These are phyloP conservation scores for Tinea pellionella DNA, from an alignment of 2,888 invertebrate species.

Conservation along the genomic window DNA sequence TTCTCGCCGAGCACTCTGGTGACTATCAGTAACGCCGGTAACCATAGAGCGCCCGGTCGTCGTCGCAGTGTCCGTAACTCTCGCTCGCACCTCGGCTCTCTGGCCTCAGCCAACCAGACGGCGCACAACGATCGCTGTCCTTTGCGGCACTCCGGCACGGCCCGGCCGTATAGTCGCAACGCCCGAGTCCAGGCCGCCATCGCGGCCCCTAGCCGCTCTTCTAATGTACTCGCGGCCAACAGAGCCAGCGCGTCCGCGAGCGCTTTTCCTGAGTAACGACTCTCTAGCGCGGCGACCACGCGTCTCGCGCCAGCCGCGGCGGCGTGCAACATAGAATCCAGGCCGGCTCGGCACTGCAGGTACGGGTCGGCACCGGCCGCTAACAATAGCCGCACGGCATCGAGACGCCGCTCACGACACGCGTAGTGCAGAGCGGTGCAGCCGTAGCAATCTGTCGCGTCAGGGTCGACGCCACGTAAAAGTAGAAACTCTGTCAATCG, in stretches of 20 bases:
- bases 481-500: constrained; percentile 84
- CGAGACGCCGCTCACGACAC: constrained; percentile 70
- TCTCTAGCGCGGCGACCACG: constrained; percentile 81
- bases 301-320: constrained; percentile 83
- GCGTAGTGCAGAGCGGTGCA: constrained; percentile 73
- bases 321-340: constrained; percentile 90
- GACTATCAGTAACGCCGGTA: constrained; percentile 61
- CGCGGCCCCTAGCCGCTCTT: constrained; percentile 73
- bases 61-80: constrained; percentile 60
- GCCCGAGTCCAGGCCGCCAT: constrained; percentile 86
- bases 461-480: constrained; percentile 82
- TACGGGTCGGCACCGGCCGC: constrained; percentile 90
- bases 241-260: constrained; percentile 75
- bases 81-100: neutral
- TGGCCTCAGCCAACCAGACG: neutral
- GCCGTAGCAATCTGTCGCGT: constrained; percentile 91
- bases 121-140: neutral
- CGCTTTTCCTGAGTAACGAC: no score
- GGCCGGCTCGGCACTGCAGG: constrained; percentile 82
- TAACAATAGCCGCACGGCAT: constrained; percentile 82
- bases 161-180: constrained; percentile 37
- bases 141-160: neutral
- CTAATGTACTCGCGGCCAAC: constrained; percentile 86
- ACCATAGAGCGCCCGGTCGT: constrained; percentile 60
- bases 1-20: constrained; percentile 76